Conservation (phyloP, 2,113 vertebrate species). For the Clarias gariepinus region DNA sequence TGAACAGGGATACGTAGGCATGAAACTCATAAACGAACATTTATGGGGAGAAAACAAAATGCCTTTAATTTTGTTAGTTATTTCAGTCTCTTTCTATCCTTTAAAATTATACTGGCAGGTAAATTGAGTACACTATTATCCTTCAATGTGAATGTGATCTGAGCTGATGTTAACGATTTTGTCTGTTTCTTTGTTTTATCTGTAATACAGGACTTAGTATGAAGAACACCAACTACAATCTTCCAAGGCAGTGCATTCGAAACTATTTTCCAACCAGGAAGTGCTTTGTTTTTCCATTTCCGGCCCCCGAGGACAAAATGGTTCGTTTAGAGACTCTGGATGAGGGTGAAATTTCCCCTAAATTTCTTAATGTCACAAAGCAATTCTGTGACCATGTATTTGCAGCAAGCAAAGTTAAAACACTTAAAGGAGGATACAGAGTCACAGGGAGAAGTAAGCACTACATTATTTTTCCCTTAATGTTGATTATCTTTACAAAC, state of each 20-base stretch:
- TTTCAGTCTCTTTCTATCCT: too few relatives aligned
- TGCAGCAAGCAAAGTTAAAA: constrained; percentile 52
- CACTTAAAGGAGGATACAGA: constrained; percentile 54
- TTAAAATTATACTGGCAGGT: too few relatives aligned
- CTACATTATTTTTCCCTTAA: not conserved
- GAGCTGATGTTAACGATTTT: too few relatives aligned
- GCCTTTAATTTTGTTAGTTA: too few relatives aligned
- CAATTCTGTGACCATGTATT: constrained; percentile 59
- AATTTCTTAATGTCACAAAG: constrained; percentile 48
- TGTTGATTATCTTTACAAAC: not conserved
- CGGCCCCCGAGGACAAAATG: constrained; percentile 55
- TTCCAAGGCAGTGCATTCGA: constrained; percentile 63
- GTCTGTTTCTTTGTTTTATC: not conserved
- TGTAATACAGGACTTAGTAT: not conserved
- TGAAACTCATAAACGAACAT: too few relatives aligned
- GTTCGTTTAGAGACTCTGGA: constrained; percentile 53
- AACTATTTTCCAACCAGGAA: constrained; percentile 63
- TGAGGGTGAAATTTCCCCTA: constrained; percentile 40
- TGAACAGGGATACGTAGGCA: too few relatives aligned
- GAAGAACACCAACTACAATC: constrained; percentile 7
- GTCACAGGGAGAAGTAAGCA: constrained; percentile 62
- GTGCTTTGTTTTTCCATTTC: constrained; percentile 59
- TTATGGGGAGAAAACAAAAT: too few relatives aligned
- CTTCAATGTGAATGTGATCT: too few relatives aligned
- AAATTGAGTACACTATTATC: too few relatives aligned